phyloP scores from a whole-genome alignment of 2,797 vertebrate genomes.

The Mastacembelus armatus region DNA sequence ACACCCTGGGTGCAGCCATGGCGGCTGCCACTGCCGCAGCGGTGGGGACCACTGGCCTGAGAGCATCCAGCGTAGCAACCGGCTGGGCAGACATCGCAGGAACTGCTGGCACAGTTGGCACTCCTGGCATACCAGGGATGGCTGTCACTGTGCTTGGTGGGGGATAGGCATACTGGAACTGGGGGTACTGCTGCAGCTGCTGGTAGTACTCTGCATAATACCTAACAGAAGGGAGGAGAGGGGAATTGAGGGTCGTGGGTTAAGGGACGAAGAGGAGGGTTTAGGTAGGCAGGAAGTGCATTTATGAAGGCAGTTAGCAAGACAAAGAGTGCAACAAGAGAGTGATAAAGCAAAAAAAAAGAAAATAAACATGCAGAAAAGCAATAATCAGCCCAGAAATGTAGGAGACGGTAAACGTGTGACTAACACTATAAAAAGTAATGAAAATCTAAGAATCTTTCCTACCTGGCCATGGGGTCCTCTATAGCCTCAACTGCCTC shows the following conservation, averaged over 20 bases:
- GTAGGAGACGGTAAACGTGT: too few relatives aligned
- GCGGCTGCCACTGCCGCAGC: constrained; percentile 83
- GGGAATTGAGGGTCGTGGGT: not conserved
- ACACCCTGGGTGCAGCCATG: constrained; percentile 81
- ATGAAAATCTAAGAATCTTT: not conserved
- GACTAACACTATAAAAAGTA: too few relatives aligned
- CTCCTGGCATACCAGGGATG: constrained; percentile 70
- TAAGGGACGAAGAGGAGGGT: not conserved
- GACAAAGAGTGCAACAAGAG: not conserved
- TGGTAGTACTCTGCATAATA: constrained; percentile 84
- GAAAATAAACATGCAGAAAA: not conserved
- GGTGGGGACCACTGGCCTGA: constrained; percentile 85
- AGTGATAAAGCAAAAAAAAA: not conserved
- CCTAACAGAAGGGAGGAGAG: constrained; percentile 43
- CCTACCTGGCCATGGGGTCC: constrained; percentile 85
- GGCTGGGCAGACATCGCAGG: constrained; percentile 69
- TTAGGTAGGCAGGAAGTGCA: not conserved
- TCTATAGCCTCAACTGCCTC: constrained; percentile 82
- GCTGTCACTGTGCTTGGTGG: constrained; percentile 64
- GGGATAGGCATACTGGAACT: constrained; percentile 86
- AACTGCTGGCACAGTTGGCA: constrained; percentile 52
- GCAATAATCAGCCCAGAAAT: not conserved
- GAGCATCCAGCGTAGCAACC: constrained; percentile 82
- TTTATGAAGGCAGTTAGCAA: constrained; percentile 5
- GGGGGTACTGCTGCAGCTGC: constrained; percentile 86